phyloP scores from a whole-genome alignment of 2,113 vertebrate genomes.

The Pomatostomus ruficeps region DNA sequence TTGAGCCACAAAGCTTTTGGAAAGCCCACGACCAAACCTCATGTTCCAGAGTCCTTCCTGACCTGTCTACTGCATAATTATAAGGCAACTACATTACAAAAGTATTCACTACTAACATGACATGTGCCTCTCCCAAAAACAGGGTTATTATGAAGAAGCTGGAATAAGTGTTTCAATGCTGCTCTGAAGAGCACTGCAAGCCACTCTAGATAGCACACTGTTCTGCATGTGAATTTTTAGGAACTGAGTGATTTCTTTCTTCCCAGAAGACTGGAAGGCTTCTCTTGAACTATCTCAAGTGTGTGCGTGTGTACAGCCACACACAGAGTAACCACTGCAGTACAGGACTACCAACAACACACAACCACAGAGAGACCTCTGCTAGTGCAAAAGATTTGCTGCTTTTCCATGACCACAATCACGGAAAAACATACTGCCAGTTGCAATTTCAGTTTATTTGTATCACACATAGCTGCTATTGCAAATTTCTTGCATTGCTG shows the following conservation, averaged over 20 bases:
- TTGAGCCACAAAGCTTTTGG: background rate
- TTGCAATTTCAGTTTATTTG: background rate
- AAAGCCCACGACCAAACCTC: background rate
- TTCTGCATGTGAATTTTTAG: background rate
- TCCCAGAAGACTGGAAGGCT: background rate
- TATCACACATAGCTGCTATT: background rate
- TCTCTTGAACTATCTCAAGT: background rate
- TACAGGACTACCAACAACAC: background rate
- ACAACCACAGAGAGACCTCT: background rate
- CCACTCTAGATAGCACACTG: background rate
- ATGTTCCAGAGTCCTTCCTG: background rate
- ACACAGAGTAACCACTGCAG: background rate
- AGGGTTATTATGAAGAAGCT: background rate
- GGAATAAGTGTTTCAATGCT: conserved; percentile 20
- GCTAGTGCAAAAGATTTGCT: background rate
- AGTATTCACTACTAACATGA: background rate
- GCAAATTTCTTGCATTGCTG: background rate
- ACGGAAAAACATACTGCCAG: background rate
- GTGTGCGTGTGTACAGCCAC: background rate
- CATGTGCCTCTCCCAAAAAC: background rate
- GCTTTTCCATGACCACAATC: background rate
- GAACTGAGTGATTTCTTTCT: background rate
- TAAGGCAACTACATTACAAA: background rate
- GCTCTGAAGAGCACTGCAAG: conserved; percentile 4
- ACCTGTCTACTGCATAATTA: background rate